Evolutionary conservation across 1,140 invertebrate species (phyloP).

Genomic region (Cepaea nemoralis): DNA sequence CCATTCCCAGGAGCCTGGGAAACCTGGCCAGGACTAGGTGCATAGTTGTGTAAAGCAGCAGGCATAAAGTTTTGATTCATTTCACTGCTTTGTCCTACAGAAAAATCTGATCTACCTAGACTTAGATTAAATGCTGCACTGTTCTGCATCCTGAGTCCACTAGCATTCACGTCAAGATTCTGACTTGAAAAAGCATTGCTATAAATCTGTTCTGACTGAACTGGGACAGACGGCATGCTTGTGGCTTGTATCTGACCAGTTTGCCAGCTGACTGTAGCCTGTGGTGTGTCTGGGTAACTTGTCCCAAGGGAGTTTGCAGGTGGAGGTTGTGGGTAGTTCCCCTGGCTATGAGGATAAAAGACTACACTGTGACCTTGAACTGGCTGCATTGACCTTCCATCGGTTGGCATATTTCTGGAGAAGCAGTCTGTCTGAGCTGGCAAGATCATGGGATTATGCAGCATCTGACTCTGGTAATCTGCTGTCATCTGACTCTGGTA

Average conservation of each 20-base stretch:
- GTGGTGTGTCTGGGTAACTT: not conserved
- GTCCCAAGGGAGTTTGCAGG: not conserved
- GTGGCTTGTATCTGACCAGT: not conserved
- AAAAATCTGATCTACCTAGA: not conserved
- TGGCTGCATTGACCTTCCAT: not conserved
- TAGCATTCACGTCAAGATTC: not conserved
- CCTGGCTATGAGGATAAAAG: not conserved
- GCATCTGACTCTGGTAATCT: not conserved
- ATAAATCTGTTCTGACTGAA: not conserved
- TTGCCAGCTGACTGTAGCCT: not conserved
- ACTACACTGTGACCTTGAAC: not conserved
- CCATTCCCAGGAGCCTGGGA: not conserved
- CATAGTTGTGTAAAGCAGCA: not conserved
- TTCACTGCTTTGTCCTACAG: not conserved
- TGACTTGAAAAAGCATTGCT: not conserved
- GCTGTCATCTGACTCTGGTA: not conserved
- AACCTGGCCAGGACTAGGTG: not conserved
- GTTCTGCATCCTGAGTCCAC: not conserved
- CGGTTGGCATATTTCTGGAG: not conserved
- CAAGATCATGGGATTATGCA: not conserved
- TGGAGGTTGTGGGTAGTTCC: not conserved
- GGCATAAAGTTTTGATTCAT: not conserved
- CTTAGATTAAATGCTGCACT: not conserved
- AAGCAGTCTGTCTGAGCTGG: not conserved
- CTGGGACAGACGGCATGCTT: not conserved